These are phyloP conservation scores for Entomobrya multifasciata DNA, from an alignment of 2,888 invertebrate genomes.

Conservation along the genomic window DNA sequence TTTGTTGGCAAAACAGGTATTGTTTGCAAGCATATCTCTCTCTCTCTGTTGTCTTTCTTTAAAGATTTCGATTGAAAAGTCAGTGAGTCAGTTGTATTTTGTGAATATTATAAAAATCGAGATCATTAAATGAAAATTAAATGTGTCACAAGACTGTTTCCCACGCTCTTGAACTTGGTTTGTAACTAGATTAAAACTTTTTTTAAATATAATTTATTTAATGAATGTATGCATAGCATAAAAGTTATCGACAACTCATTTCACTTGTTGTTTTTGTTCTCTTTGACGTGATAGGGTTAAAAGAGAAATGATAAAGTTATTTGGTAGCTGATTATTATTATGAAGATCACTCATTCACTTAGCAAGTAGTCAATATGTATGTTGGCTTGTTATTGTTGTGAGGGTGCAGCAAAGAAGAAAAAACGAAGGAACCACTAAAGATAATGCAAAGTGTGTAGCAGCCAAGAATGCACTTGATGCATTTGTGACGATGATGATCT, in stretches of 20 bases:
- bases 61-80: too few relatives aligned
- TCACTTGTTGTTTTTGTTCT: slow-evolving; percentile 16
- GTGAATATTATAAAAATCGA: slow-evolving; percentile 49
- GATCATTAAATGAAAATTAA: slow-evolving; percentile 72
- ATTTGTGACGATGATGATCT: too few relatives aligned
- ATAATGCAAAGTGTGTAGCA: slow-evolving; percentile 50
- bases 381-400: too few relatives aligned
- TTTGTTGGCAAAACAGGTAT: slow-evolving; percentile 63
- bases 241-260: slow-evolving; percentile 43
- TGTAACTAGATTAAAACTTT: slow-evolving; percentile 18
- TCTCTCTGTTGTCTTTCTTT: slow-evolving; percentile 7
- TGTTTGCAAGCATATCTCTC: slow-evolving; percentile 32
- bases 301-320: too few relatives aligned
- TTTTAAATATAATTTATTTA: slow-evolving; percentile 45
- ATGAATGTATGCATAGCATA: slow-evolving; percentile 29
- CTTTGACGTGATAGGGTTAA: too few relatives aligned
- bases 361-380: too few relatives aligned
- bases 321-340: too few relatives aligned
- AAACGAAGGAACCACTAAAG: background rate
- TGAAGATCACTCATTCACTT: too few relatives aligned
- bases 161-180: slow-evolving; percentile 74
- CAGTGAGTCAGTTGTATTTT: slow-evolving; percentile 61
- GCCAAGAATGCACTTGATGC: slow-evolving; percentile 47
- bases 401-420: slow-evolving; percentile 19
- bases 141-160: slow-evolving; percentile 74